These are phyloP conservation scores for Drosophila pullipes DNA, from an alignment of 2,888 invertebrate genomes.

Conservation along the genomic window DNA sequence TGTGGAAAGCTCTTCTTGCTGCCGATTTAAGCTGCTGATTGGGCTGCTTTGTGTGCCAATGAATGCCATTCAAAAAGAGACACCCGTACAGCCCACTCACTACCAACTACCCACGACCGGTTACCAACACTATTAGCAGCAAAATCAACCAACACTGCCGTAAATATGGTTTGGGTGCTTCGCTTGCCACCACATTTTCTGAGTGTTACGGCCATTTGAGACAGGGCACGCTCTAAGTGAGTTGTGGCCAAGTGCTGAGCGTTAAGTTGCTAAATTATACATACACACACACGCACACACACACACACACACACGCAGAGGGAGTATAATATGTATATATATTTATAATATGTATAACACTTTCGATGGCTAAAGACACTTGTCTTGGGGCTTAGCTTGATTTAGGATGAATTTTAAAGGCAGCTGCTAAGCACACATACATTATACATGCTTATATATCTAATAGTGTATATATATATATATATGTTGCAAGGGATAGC, in stretches of 20 bases:
- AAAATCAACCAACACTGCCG: conserved; percentile 36
- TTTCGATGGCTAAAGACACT: conserved; percentile 17
- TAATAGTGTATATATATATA: not conserved
- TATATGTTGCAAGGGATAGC: not conserved
- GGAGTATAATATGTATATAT: conserved; percentile 8
- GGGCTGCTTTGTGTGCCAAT: conserved; percentile 55
- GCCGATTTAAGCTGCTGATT: conserved; percentile 62
- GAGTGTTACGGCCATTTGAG: conserved; percentile 66
- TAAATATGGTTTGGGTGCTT: conserved; percentile 51
- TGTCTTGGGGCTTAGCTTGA: conserved; percentile 19
- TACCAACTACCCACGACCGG: not conserved
- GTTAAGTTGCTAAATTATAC: conserved; percentile 64
- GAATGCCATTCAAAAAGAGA: conserved; percentile 32
- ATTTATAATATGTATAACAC: conserved; percentile 34
- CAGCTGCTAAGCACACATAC: not conserved
- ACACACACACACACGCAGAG: not conserved
- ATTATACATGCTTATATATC: not conserved
- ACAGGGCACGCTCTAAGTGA: conserved; percentile 67
- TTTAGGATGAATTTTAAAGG: conserved; percentile 32
- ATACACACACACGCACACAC: conserved; percentile 23
- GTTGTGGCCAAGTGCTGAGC: conserved; percentile 71
- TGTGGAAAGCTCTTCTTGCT: conserved; percentile 64
- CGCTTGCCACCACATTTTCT: conserved; percentile 14
- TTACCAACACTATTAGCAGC: conserved; percentile 16
- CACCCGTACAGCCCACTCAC: not conserved